Percentiles rank a stretch among this genome's conserved stretches.
These are phyloP conservation scores for Plutomurus gul DNA, from an alignment of 1,140 invertebrate species.

Conservation along the genomic window DNA sequence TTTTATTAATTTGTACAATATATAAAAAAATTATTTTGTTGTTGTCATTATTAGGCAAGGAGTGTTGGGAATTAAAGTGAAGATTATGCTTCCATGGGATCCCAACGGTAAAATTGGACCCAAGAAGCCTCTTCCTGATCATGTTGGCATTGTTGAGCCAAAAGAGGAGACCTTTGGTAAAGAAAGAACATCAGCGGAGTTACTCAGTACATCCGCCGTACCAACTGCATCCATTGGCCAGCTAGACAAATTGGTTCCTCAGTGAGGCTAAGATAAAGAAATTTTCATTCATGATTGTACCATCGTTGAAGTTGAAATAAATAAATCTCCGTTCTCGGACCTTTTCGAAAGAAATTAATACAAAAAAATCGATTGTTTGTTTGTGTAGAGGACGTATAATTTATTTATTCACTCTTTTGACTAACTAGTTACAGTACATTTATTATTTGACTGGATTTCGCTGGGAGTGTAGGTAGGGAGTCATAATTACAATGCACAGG, in stretches of 20 bases:
- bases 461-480: no score
- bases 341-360: conserved; percentile 49
- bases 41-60: conserved; percentile 59
- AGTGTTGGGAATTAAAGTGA: conserved; percentile 90
- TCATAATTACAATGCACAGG: no score
- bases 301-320: conserved; percentile 62
- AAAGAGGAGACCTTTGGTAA: conserved; percentile 66
- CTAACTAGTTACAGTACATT: no score
- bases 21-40: no score
- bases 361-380: no score
- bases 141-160: conserved; percentile 92
- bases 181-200: not conserved
- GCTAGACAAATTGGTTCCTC: not conserved
- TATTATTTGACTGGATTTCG: no score
- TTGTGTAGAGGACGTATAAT: not conserved
- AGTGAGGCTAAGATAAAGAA: not conserved
- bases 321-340: conserved; percentile 57
- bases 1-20: not conserved
- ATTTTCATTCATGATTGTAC: conserved; percentile 45
- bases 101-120: conserved; percentile 95
- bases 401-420: not conserved
- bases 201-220: not conserved
- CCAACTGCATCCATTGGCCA: not conserved
- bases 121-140: conserved; percentile 94
- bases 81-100: conserved; percentile 99